Conservation (phyloP, 2,113 vertebrate species). For the Felis catus region DNA sequence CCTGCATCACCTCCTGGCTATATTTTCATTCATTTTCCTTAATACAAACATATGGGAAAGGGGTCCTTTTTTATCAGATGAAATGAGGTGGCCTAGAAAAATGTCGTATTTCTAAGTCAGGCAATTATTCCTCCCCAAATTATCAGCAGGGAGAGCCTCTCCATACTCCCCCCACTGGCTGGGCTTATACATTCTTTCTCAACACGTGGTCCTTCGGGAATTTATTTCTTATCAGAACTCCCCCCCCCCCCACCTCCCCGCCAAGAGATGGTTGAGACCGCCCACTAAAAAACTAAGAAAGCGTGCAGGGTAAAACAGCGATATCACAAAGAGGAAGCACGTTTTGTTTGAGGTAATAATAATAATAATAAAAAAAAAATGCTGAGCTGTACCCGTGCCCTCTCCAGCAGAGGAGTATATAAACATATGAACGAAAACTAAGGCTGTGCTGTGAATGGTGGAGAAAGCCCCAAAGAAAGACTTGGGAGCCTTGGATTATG, state of each 20-base stretch:
- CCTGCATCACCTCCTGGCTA: background rate
- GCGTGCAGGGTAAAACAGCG: background rate
- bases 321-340: constrained; percentile 22
- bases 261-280: constrained; percentile 30
- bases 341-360: background rate
- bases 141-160: constrained; percentile 20
- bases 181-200: constrained; percentile 27
- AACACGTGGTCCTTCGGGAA: background rate
- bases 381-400: background rate
- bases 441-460: background rate
- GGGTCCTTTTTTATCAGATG: constrained; percentile 35
- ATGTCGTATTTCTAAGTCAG: constrained; percentile 43
- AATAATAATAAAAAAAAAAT: background rate
- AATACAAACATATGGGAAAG: constrained; percentile 35
- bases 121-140: constrained; percentile 33
- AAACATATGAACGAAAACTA: constrained; percentile 7
- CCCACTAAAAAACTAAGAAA: constrained; percentile 56
- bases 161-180: background rate
- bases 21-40: constrained; percentile 38
- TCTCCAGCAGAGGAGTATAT: background rate
- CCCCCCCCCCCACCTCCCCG: too few relatives aligned
- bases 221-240: constrained; percentile 33
- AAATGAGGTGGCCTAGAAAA: constrained; percentile 55
- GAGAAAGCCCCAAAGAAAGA: background rate
- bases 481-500: background rate